A percentile compares a stretch with the other conserved stretches of the same genome.
These are phyloP conservation scores for Pseudomugil gertrudae DNA, from an alignment of 2,797 vertebrate species.

Conservation along the genomic window DNA sequence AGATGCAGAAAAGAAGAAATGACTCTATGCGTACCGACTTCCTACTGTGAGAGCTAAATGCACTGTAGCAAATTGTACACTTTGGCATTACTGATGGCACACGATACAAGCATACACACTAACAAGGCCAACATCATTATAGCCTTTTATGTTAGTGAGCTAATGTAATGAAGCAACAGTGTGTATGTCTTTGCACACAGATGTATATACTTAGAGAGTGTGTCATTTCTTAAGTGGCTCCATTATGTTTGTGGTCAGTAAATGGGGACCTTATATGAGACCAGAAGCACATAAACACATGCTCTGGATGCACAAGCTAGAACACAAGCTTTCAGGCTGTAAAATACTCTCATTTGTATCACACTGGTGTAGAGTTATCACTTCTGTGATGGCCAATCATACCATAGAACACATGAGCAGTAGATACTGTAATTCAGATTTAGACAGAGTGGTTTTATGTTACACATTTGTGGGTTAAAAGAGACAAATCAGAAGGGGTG, in stretches of 20 bases:
- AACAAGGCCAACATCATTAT: conserved; percentile 48
- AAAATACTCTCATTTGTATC: conserved; percentile 15
- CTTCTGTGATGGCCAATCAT: conserved; percentile 23
- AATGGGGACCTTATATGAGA: conserved; percentile 65
- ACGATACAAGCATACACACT: conserved; percentile 53
- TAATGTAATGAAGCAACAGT: conserved; percentile 57
- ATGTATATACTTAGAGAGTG: conserved; percentile 33
- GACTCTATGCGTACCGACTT: conserved; percentile 17
- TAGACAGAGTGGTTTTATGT: not conserved
- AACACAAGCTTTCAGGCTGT: conserved; percentile 40
- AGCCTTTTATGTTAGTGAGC: conserved; percentile 49
- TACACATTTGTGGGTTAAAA: conserved; percentile 4
- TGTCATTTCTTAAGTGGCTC: conserved; percentile 75
- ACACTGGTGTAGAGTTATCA: not conserved
- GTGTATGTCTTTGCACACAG: conserved; percentile 9
- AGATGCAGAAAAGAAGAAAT: conserved; percentile 13
- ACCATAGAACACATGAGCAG: conserved; percentile 3
- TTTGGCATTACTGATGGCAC: conserved; percentile 48
- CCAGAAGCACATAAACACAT: conserved; percentile 37
- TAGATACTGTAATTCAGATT: conserved; percentile 8
- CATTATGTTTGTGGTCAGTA: conserved; percentile 81
- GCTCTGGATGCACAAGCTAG: conserved; percentile 13
- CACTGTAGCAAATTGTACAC: conserved; percentile 37
- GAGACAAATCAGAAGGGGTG: too few relatives aligned
- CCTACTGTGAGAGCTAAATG: conserved; percentile 27